Conservation (phyloP, 2,888 invertebrate genomes). For the Bruchidius siliquastri region DNA sequence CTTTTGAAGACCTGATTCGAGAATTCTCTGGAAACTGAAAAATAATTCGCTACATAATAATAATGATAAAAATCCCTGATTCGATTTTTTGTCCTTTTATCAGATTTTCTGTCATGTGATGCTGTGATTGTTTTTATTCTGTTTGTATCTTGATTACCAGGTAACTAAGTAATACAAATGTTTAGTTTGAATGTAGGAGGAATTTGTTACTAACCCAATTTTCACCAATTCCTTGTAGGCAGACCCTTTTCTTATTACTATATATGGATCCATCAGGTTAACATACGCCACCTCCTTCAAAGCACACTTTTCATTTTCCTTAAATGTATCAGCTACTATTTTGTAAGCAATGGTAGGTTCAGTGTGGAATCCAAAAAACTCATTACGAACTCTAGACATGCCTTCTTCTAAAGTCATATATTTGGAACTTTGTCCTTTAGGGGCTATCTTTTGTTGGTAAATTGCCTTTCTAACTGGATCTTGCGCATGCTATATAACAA, state of each 20-base stretch:
- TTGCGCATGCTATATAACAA: slow-evolving; percentile 53
- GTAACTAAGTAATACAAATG: no score
- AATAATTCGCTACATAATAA: neutral
- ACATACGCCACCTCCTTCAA: slow-evolving; percentile 58
- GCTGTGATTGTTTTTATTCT: no score
- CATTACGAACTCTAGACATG: slow-evolving; percentile 54
- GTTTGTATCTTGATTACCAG: no score
- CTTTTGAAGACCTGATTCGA: slow-evolving; percentile 55
- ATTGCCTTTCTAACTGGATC: slow-evolving; percentile 60
- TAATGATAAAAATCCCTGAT: no score
- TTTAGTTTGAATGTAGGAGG: no score
- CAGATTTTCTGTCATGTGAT: no score
- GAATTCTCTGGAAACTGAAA: slow-evolving; percentile 36
- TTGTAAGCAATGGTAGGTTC: slow-evolving; percentile 63
- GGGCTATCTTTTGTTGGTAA: slow-evolving; percentile 59
- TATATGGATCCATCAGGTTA: slow-evolving; percentile 49
- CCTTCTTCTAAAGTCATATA: slow-evolving; percentile 59
- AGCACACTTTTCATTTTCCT: slow-evolving; percentile 66
- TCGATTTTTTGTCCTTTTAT: no score
- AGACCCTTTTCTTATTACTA: slow-evolving; percentile 52
- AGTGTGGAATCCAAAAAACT: slow-evolving; percentile 64
- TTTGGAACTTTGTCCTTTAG: slow-evolving; percentile 54
- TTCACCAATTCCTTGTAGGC: slow-evolving; percentile 53
- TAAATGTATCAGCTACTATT: slow-evolving; percentile 60
- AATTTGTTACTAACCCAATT: slow-evolving; percentile 52